These are phyloP conservation scores for Ictidomys tridecemlineatus DNA, from an alignment of 2,113 vertebrate genomes.

Conservation along the genomic window DNA sequence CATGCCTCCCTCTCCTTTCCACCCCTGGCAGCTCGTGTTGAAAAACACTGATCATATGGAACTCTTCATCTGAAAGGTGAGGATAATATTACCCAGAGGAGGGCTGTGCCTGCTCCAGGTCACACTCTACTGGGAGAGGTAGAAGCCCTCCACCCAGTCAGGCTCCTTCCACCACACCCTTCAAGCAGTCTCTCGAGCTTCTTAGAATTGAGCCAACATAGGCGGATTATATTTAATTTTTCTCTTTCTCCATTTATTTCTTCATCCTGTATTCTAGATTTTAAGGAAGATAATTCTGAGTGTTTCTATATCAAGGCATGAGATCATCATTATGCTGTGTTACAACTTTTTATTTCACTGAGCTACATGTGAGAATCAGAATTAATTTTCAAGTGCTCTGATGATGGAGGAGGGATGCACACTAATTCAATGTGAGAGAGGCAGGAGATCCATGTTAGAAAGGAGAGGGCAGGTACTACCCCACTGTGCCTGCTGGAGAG, in stretches of 20 bases:
- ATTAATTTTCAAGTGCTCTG: neutral
- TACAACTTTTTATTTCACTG: neutral
- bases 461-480: neutral
- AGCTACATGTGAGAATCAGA: neutral
- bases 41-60: neutral
- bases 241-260: neutral
- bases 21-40: neutral
- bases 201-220: slow-evolving; percentile 18
- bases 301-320: slow-evolving; percentile 20
- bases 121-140: neutral
- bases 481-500: neutral
- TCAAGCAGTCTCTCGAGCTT: neutral
- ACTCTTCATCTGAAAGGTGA: neutral
- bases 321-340: slow-evolving; percentile 5
- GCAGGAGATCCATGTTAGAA: neutral
- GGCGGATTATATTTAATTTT: neutral
- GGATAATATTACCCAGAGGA: neutral
- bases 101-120: neutral
- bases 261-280: neutral
- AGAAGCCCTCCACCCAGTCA: neutral
- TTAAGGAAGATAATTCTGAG: neutral
- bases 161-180: neutral
- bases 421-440: neutral
- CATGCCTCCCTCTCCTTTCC: too few relatives aligned
- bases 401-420: neutral